These are phyloP conservation scores for Perithous albicinctus DNA, from an alignment of 2,888 invertebrate species.

Conservation along the genomic window DNA sequence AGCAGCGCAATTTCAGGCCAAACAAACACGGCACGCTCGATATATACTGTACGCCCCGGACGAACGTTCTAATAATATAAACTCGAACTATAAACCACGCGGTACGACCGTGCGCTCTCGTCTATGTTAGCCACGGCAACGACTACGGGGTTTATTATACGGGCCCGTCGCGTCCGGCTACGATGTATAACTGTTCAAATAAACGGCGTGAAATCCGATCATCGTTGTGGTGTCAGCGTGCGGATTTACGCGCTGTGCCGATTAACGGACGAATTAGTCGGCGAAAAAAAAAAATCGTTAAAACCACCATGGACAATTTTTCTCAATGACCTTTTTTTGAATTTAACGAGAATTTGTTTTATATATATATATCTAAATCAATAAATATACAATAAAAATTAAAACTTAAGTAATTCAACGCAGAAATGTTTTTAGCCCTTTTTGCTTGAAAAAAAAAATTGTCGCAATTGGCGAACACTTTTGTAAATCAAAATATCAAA, in stretches of 20 bases:
- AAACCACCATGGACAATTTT: constrained; percentile 13
- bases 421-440: too few species aligned
- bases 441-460: too few species aligned
- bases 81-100: constrained; percentile 67
- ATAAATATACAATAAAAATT: too few species aligned
- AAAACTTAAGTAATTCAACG: too few species aligned
- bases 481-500: too few species aligned
- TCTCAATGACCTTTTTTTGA: not conserved
- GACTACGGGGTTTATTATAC: constrained; percentile 71
- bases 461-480: too few species aligned
- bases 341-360: not conserved
- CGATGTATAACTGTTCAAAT: constrained; percentile 74
- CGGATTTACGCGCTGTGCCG: not conserved
- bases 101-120: constrained; percentile 53
- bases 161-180: constrained; percentile 61
- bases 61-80: constrained; percentile 79
- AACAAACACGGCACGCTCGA: constrained; percentile 79
- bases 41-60: constrained; percentile 61
- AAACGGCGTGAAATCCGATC: constrained; percentile 73
- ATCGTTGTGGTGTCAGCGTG: constrained; percentile 52
- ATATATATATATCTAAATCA: too few species aligned
- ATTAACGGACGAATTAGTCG: constrained; percentile 3
- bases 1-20: constrained; percentile 79
- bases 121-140: constrained; percentile 67
- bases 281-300: not conserved